Percentiles rank a stretch among this genome's conserved stretches.
Conservation (phyloP, 2,113 vertebrate species). For the Oryzias celebensis region DNA sequence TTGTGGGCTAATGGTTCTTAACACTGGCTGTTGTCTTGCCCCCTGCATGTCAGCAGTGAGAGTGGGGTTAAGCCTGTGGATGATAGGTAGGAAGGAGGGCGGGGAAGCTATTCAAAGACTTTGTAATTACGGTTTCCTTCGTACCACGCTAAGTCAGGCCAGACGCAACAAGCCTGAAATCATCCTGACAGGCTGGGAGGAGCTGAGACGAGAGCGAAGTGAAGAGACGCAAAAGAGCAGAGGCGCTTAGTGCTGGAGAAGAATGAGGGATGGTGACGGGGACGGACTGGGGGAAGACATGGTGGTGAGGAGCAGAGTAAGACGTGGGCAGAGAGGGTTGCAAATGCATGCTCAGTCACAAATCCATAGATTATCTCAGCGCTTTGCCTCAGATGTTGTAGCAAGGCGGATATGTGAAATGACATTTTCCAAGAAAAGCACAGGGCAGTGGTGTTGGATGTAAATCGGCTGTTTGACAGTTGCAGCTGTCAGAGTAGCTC, state of each 20-base stretch:
- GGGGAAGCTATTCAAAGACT: constrained; percentile 53
- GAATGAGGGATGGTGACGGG: constrained; percentile 3
- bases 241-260: background rate
- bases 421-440: constrained; percentile 49
- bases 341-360: constrained; percentile 35
- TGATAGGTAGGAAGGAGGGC: constrained; percentile 57
- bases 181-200: constrained; percentile 52
- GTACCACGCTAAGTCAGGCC: constrained; percentile 46
- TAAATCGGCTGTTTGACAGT: constrained; percentile 60
- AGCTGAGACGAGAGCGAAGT: constrained; percentile 30
- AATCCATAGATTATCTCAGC: constrained; percentile 55
- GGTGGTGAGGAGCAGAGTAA: constrained; percentile 12
- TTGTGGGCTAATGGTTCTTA: constrained; percentile 66
- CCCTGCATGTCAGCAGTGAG: constrained; percentile 37
- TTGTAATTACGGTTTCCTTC: constrained; percentile 64
- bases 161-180: constrained; percentile 63
- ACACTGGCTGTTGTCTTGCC: constrained; percentile 46
- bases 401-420: constrained; percentile 47
- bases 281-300: constrained; percentile 1
- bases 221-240: constrained; percentile 13
- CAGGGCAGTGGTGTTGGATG: constrained; percentile 26
- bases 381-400: constrained; percentile 41
- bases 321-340: constrained; percentile 23
- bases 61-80: constrained; percentile 59
- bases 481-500: constrained; percentile 38